A percentile compares a stretch with the other conserved stretches of the same genome.
phyloP scores from a whole-genome alignment of 2,113 vertebrate genomes.

The Perognathus longimembris region DNA sequence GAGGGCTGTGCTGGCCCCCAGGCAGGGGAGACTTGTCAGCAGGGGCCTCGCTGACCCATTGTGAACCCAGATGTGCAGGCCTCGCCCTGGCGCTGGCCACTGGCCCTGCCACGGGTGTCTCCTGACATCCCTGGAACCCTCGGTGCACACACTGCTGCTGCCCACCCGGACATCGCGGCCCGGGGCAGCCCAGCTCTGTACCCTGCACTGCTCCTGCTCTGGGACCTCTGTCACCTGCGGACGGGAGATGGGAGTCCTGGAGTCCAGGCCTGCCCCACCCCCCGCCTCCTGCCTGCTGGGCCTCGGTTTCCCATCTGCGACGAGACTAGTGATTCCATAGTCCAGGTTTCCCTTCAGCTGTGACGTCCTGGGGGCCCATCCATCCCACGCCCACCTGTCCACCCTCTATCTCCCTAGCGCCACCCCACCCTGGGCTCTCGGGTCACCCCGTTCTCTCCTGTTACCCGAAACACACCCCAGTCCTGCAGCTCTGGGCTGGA shows the following conservation, averaged over 20 bases:
- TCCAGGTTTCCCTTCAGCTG: background rate
- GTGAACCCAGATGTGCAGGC: background rate
- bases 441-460: background rate
- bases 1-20: rapidly evolving
- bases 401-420: background rate
- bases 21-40: background rate
- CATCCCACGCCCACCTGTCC: background rate
- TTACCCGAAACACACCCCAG: background rate
- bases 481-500: slow-evolving; percentile 12
- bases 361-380: background rate
- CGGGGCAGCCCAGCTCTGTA: background rate
- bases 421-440: background rate
- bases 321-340: background rate
- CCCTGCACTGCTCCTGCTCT: background rate
- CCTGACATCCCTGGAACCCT: background rate
- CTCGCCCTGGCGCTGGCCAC: background rate
- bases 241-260: background rate
- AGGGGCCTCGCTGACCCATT: background rate
- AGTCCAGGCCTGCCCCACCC: background rate
- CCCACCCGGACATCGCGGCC: background rate
- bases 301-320: background rate
- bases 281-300: background rate
- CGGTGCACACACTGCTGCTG: background rate
- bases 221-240: background rate
- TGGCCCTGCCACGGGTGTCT: background rate